Evolutionary conservation across 1,140 invertebrate species (phyloP), one percentile per base, ranked within the genome.

Genomic region (Drosophila asahinai): DNA sequence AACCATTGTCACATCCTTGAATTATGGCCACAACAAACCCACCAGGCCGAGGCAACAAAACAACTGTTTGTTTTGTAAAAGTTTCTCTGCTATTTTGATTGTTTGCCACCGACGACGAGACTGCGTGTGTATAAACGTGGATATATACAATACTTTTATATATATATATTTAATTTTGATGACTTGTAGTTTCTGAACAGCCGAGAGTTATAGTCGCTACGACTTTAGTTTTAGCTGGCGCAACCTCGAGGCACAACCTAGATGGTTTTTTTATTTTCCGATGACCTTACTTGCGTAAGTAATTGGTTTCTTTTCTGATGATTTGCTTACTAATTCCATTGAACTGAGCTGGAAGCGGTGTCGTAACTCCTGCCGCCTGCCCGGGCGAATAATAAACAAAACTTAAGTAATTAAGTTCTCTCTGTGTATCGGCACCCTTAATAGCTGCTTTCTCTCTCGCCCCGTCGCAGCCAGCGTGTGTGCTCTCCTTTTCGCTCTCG

Each of bases 171-270:
- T 83, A 80, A 84, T 80, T 83, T 80, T 70, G 63, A 82, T 82
- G 80, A 82, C 80, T 82, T 78, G 80, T 72, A 64, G 74, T 82
- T 82, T 82, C 30, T 61, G 63, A 61, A 42, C 47, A 55, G 25
- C 22, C 17, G 38, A 75, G 82, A 70, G 76, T 86, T 76, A 62
- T 83, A 30, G 25, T 73, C 54, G 67, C 27, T 72, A 77, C 54
- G 48, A 58, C 71, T 78, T 63, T 79, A 66, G 60, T 75, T 81
- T 63, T 76, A 66, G 57, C 77, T 80, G 55, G 71, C 64, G 71
- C 64, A 86, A 80, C 77, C 83, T 87, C 83, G 80, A 45, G 67
- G 77, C 83, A 43, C 42, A 84, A 84, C 82, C 82, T 77, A 77
- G 74, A 80, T 80, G 77, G 55, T 73, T 62, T 38, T 48, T 47